A percentile compares a stretch with the other conserved stretches of the same genome.
Conservation (phyloP, 2,888 invertebrate species). For the Leucania comma region DNA sequence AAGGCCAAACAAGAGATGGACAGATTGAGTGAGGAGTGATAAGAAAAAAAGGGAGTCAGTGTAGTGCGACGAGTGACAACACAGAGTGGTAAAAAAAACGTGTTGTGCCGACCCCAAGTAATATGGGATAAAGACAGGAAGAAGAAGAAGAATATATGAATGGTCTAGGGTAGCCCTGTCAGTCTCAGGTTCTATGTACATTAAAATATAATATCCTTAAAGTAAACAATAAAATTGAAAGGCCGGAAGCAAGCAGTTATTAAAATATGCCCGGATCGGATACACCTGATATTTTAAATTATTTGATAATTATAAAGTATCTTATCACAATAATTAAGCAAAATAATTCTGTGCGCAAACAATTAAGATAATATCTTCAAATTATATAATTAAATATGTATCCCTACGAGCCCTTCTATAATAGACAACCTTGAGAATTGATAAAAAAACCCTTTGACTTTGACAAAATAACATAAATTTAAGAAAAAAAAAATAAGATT, state of each 20-base stretch:
- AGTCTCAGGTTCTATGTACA: too few species aligned
- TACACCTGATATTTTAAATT: constrained; percentile 8
- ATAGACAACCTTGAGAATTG: constrained; percentile 22
- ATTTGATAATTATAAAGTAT: constrained; percentile 5
- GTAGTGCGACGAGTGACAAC: too few species aligned
- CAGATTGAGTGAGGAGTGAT: too few species aligned
- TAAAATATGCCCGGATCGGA: not conserved
- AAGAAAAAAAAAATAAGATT: constrained; percentile 24
- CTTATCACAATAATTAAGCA: constrained; percentile 10
- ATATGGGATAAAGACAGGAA: too few species aligned
- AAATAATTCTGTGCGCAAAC: constrained; percentile 1
- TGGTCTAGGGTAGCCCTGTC: too few species aligned
- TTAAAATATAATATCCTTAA: too few species aligned
- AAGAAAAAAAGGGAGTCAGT: too few species aligned
- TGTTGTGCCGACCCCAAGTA: too few species aligned
- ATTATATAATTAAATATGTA: constrained; percentile 21
- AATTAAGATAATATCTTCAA: constrained; percentile 29
- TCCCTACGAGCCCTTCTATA: constrained; percentile 9
- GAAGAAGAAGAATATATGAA: too few species aligned
- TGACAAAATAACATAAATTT: not conserved
- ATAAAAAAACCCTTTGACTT: constrained; percentile 10
- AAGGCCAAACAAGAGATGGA: too few species aligned
- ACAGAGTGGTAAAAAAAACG: too few species aligned
- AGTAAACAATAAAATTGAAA: too few species aligned
- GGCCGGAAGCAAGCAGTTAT: not conserved